A percentile compares a stretch with the other conserved stretches of the same genome.
Conservation (phyloP, 1,140 invertebrate genomes). For the Pachyrhynchus sulphureomaculatus region DNA sequence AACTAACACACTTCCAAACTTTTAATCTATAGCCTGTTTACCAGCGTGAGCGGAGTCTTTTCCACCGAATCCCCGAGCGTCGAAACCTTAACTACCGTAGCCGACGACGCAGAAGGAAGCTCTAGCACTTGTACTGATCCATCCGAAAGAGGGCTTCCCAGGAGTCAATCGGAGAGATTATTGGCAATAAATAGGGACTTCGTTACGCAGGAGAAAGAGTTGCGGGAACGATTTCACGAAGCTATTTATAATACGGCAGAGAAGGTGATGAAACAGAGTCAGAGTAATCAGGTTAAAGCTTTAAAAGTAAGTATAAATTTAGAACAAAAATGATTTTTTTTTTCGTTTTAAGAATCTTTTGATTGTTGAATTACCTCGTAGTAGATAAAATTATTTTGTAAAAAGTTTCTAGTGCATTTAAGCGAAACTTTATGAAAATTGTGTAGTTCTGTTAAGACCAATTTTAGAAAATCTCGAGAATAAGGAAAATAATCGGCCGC, state of each 20-base stretch:
- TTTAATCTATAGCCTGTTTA: slow-evolving; percentile 28
- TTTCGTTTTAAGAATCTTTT: no score
- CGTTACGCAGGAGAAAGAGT: slow-evolving; percentile 71
- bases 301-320: slow-evolving; percentile 53
- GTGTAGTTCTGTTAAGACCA: no score
- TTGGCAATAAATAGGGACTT: slow-evolving; percentile 70
- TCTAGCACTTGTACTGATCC: slow-evolving; percentile 52
- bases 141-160: slow-evolving; percentile 48
- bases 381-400: no score
- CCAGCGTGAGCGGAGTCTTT: slow-evolving; percentile 45
- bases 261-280: slow-evolving; percentile 76
- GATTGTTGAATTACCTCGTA: no score
- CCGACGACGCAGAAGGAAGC: slow-evolving; percentile 45
- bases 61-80: slow-evolving; percentile 49
- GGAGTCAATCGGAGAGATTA: slow-evolving; percentile 68
- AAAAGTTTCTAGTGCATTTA: no score
- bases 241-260: slow-evolving; percentile 72
- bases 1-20: neutral
- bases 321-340: no score
- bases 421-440: no score
- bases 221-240: slow-evolving; percentile 84
- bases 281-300: slow-evolving; percentile 75
- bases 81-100: slow-evolving; percentile 46
- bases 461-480: no score
- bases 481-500: no score